These are phyloP conservation scores for Ylistrum balloti DNA, from an alignment of 1,140 invertebrate species.

Conservation along the genomic window DNA sequence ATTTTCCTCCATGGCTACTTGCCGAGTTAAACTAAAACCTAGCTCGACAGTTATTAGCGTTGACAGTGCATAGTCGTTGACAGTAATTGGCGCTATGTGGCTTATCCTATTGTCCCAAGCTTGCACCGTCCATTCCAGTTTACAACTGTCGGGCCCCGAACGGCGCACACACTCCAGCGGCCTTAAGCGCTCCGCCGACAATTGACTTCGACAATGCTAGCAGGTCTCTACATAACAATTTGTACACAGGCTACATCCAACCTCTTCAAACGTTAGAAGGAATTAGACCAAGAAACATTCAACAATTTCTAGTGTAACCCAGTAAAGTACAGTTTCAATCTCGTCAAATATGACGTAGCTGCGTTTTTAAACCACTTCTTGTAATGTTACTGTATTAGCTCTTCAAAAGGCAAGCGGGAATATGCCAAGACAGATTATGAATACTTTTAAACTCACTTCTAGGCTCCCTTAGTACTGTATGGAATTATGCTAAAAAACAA, in stretches of 20 bases:
- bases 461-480: no score
- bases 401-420: background rate
- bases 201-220: background rate
- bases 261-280: background rate
- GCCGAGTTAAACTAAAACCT: background rate
- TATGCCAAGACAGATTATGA: no score
- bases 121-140: background rate
- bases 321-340: background rate
- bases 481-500: no score
- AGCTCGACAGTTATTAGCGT: background rate
- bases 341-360: background rate
- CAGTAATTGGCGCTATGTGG: background rate
- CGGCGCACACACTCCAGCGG: background rate
- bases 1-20: background rate
- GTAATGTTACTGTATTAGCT: background rate
- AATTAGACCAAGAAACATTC: background rate
- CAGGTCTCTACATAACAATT: conserved; percentile 32
- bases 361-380: background rate
- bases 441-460: no score
- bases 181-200: background rate
- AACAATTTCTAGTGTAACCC: background rate
- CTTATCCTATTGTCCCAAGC: background rate
- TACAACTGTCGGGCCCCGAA: background rate
- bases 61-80: background rate
- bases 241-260: background rate